Conservation (phyloP, 1,140 invertebrate genomes). For the Drosophila truncata region DNA sequence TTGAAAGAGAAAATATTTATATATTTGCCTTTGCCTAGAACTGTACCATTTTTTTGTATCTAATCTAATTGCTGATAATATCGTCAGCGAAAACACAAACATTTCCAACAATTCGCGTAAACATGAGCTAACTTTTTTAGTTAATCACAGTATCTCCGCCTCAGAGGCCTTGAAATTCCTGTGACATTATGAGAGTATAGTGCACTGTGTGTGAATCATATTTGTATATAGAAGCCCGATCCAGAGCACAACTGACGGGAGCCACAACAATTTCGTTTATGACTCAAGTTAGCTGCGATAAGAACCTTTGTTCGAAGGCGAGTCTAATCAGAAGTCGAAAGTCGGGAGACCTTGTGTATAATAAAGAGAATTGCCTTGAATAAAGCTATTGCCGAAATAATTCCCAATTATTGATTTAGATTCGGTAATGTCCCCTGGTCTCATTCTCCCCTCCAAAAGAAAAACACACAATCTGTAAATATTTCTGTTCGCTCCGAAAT, state of each 20-base stretch:
- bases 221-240: conserved; percentile 9
- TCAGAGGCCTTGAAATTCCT: conserved; percentile 6
- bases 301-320: conserved; percentile 1
- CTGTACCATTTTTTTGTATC: conserved; percentile 18
- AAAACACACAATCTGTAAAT: conserved; percentile 62
- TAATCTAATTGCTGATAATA: conserved; percentile 37
- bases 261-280: conserved; percentile 22
- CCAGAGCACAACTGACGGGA: conserved; percentile 3
- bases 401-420: conserved; percentile 36
- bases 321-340: conserved; percentile 35
- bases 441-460: neutral
- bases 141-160: conserved; percentile 9
- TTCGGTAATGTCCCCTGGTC: conserved; percentile 6
- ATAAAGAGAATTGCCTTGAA: conserved; percentile 19
- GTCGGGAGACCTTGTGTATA: neutral
- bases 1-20: neutral
- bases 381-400: conserved; percentile 11
- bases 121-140: conserved; percentile 30
- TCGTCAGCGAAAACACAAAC: conserved; percentile 20
- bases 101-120: conserved; percentile 11
- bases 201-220: conserved; percentile 16
- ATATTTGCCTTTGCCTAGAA: neutral
- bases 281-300: conserved; percentile 31
- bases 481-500: conserved; percentile 57
- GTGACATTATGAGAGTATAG: neutral